Percentiles rank a stretch among this genome's conserved stretches.
These are phyloP conservation scores for Nasua narica DNA, from an alignment of 2,797 vertebrate genomes.

Conservation along the genomic window DNA sequence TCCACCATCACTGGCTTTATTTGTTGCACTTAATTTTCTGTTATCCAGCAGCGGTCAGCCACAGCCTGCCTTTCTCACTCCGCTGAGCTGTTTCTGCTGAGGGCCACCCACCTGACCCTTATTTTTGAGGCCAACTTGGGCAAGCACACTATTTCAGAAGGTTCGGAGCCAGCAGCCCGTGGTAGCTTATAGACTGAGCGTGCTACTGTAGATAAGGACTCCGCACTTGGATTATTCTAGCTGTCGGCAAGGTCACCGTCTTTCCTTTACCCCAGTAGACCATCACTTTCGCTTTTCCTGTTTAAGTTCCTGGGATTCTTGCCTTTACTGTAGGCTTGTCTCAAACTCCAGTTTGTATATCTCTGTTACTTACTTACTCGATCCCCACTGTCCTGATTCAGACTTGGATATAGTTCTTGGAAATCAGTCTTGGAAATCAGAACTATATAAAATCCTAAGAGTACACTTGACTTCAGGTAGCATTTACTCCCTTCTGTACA, in stretches of 20 bases:
- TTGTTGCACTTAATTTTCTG: neutral
- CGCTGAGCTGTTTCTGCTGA: neutral
- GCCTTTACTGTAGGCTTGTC: neutral
- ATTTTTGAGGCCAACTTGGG: neutral
- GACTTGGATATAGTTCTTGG: neutral
- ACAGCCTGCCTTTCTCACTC: neutral
- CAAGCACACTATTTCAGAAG: neutral
- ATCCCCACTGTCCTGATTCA: neutral
- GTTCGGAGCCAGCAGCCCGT: neutral
- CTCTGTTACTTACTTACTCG: neutral
- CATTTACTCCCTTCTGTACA: neutral
- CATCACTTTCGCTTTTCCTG: neutral
- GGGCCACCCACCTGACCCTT: neutral
- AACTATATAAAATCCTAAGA: neutral
- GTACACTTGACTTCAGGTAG: neutral
- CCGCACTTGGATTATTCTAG: neutral
- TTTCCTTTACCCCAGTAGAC: neutral
- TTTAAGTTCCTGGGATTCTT: neutral
- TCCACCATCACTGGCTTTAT: neutral
- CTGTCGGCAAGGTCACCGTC: neutral
- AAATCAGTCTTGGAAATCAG: neutral
- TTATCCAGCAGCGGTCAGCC: neutral
- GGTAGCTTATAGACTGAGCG: accelerated
- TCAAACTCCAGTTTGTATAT: neutral
- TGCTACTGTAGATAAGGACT: neutral